Base-by-base conservation (phyloP, 2,113 vertebrate species). In the Cyphomyrus discorhynchus region DNA sequence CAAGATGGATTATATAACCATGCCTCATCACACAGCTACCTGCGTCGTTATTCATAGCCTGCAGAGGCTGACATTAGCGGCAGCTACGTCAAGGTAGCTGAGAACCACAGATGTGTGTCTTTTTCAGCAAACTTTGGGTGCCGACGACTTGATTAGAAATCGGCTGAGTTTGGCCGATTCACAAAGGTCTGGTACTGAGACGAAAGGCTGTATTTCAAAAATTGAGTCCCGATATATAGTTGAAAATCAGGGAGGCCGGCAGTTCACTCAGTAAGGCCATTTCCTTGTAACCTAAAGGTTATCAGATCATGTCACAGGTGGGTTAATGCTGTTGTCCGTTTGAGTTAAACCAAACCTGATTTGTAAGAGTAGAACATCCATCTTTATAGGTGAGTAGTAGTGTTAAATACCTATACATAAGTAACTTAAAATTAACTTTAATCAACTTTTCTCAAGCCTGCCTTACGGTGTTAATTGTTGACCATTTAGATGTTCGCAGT, bases 1-100 rank as follows among this genome's bases (percentile, higher is more conserved):
- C 88, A 56, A 7, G 89, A 88, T 77, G 31, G 80, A 74, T 82
- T 49, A 91, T 91, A 88, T 93, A 92, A 91, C 80, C 45, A 6
- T 17, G 27, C 13, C 88, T 90, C 89, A 92, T 84, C 58, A 45
- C 90, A 39, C 84, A 86, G 50, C 90, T 58, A 49, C 83, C 52
- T 46, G 62, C 84, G 21, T 82, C 27, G 27, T 47, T 27, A 27
- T 7, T 46, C 24, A 27, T n/a, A 39, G 24, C 13, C 50, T 11
- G 10, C 80, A 62, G 52, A 89, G 46, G 49, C 6, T 6, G 85
- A 53, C 47, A 62, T 24, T 88, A 53, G 39, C 21, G 1, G 56
- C 5, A 2, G 39, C 52, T 24, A n/a, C 35, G 6, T 62, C 15
- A n/a, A 24, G 9, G 56, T 10, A 58, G 15, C 87, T 35, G 21